Evolutionary conservation across 2,888 invertebrate species (phyloP).

Genomic region (Strigamia transsilvanica): DNA sequence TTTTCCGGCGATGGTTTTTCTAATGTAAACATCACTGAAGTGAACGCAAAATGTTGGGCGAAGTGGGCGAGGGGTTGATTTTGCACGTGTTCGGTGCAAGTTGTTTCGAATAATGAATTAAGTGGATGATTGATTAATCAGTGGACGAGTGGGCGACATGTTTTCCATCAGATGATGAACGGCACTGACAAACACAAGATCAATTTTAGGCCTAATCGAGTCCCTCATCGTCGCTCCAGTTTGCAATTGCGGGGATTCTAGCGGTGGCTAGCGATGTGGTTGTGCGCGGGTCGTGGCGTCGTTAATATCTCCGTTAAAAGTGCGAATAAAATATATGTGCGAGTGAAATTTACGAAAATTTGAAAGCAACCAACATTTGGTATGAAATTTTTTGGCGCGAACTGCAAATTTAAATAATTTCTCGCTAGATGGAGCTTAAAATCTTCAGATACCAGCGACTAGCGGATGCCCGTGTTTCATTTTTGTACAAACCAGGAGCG

Average conservation of each 20-base stretch:
- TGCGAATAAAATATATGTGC: background rate
- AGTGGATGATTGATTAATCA: conserved; percentile 14
- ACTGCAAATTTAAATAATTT: background rate
- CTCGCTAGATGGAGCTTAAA: conserved; percentile 3
- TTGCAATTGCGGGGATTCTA: background rate
- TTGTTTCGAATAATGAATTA: background rate
- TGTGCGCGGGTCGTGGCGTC: background rate
- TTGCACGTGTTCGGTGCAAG: background rate
- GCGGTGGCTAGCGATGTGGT: background rate
- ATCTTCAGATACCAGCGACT: background rate
- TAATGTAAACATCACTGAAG: conserved; percentile 6
- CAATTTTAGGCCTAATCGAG: conserved; percentile 22
- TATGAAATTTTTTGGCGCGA: conserved; percentile 26
- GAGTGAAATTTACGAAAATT: background rate
- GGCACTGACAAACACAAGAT: conserved; percentile 22
- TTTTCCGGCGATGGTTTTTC: background rate
- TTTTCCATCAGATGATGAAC: conserved; percentile 32
- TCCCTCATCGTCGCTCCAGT: background rate
- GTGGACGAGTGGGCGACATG: conserved; percentile 23
- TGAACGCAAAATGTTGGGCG: background rate
- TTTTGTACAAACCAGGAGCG: too few species aligned
- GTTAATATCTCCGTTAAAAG: background rate
- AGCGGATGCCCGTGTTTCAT: too few species aligned
- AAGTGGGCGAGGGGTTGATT: background rate
- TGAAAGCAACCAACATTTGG: conserved; percentile 4